phyloP scores from a whole-genome alignment of 2,888 invertebrate genomes.

The Macropis europaea region DNA sequence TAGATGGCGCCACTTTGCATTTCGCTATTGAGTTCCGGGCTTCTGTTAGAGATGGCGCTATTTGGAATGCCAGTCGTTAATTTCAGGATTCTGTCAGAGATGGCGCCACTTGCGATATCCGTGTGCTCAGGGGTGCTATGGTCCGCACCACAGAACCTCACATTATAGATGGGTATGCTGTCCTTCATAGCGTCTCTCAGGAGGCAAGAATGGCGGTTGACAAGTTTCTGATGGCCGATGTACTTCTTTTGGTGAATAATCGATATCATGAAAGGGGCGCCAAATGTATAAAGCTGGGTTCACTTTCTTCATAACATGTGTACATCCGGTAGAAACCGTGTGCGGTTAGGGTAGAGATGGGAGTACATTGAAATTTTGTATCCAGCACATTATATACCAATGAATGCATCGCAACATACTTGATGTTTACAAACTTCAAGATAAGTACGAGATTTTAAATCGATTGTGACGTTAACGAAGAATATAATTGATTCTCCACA shows the following conservation, averaged over 20 bases:
- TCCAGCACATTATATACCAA: conserved; percentile 10
- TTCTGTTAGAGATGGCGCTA: too few species aligned
- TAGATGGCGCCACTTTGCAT: too few species aligned
- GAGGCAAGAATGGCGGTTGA: too few species aligned
- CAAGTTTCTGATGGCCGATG: too few species aligned
- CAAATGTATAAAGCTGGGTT: conserved; percentile 14
- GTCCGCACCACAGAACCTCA: too few species aligned
- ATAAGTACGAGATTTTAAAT: not conserved
- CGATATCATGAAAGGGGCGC: conserved; percentile 5
- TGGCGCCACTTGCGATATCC: too few species aligned
- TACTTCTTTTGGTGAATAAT: conserved; percentile 16
- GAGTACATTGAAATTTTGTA: conserved; percentile 25
- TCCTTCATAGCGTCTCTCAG: too few species aligned
- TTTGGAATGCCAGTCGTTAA: too few species aligned
- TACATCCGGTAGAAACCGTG: conserved; percentile 5
- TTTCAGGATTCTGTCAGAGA: too few species aligned
- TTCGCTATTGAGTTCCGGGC: too few species aligned
- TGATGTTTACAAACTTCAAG: not conserved
- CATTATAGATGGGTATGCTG: too few species aligned
- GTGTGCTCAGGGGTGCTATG: too few species aligned
- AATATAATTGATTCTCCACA: not conserved
- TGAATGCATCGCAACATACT: not conserved
- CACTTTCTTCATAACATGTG: conserved; percentile 17
- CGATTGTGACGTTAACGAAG: not conserved
- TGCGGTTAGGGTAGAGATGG: conserved; percentile 27